Conservation (phyloP, 2,113 vertebrate species). For the Prinia subflava region DNA sequence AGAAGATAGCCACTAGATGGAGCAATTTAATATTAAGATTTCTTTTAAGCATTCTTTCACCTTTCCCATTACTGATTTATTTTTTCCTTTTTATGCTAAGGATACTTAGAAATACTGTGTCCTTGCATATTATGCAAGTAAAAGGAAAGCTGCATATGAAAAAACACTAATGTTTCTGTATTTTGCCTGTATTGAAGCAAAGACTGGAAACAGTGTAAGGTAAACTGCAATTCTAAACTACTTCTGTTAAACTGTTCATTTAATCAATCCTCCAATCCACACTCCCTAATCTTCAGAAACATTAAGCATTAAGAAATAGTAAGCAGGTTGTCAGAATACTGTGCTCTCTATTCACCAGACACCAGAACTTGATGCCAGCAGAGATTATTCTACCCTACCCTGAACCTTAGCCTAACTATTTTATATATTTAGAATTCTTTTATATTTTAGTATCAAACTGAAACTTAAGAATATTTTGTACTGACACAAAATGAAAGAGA, state of each 20-base stretch:
- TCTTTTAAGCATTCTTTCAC: not conserved
- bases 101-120: not conserved
- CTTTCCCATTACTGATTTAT: not conserved
- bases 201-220: not conserved
- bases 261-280: not conserved
- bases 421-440: not conserved
- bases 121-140: not conserved
- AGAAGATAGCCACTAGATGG: conserved; percentile 75
- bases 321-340: not conserved
- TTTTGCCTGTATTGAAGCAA: not conserved
- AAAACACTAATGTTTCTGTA: not conserved
- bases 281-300: not conserved
- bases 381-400: not conserved
- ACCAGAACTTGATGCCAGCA: not conserved
- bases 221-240: not conserved
- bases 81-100: not conserved
- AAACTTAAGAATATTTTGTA: not conserved
- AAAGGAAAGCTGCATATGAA: not conserved
- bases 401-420: not conserved
- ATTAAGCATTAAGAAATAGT: not conserved
- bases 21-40: conserved; percentile 72
- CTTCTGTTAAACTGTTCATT: not conserved
- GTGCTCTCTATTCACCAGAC: not conserved
- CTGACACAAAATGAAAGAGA: not conserved
- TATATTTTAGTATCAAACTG: not conserved